These are phyloP conservation scores for Tineola bisselliella DNA, from an alignment of 2,888 invertebrate species.

Conservation along the genomic window DNA sequence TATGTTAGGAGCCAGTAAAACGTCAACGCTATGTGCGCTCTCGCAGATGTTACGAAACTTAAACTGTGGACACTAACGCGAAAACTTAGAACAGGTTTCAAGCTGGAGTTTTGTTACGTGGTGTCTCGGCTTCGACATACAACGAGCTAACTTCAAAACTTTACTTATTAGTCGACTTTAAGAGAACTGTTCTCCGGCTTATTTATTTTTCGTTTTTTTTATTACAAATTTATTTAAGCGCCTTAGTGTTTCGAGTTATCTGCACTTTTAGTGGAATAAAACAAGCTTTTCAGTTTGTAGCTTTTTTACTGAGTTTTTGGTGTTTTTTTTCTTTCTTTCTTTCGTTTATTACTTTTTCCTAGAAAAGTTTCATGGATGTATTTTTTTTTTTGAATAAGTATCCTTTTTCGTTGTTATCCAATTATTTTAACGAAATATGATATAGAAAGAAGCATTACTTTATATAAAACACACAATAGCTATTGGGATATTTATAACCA, in stretches of 20 bases:
- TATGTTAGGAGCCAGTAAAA: neutral
- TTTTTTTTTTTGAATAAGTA: neutral
- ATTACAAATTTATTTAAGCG: conserved; percentile 8
- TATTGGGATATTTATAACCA: too few species aligned
- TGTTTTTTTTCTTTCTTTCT: neutral
- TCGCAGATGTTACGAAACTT: conserved; percentile 24
- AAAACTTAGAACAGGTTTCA: conserved; percentile 27
- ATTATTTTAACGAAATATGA: neutral
- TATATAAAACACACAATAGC: neutral
- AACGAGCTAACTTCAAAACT: conserved; percentile 14
- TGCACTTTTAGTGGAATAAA: conserved; percentile 4
- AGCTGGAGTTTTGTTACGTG: conserved; percentile 10
- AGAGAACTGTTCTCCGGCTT: conserved; percentile 12
- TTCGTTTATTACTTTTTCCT: neutral
- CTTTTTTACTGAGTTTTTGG: conserved; percentile 1
- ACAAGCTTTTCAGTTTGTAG: conserved; percentile 8
- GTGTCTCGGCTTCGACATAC: conserved; percentile 11
- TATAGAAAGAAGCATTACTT: neutral
- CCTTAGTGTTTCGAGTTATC: conserved; percentile 9
- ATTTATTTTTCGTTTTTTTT: conserved; percentile 7
- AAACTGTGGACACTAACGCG: conserved; percentile 21
- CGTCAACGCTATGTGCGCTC: conserved; percentile 2
- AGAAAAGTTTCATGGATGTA: neutral
- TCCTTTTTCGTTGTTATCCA: neutral
- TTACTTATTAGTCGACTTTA: conserved; percentile 17